Evolutionary conservation across 1,140 invertebrate genomes (phyloP), one percentile per base, ranked within the genome.

Genomic region (Trichonephila inaurata): DNA sequence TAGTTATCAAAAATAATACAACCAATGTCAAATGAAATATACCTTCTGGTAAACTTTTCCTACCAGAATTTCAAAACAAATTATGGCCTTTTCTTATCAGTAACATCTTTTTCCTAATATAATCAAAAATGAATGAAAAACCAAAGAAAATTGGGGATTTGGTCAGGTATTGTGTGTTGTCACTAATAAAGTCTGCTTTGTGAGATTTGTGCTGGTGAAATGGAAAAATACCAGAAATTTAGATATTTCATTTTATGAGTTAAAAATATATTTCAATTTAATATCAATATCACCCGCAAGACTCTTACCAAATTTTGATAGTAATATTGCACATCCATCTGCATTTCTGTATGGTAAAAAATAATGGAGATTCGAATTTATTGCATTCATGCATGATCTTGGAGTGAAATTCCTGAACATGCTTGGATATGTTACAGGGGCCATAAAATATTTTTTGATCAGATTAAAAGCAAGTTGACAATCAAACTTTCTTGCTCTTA

Each of bases 401-500:
- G 92, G 92, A 85, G 40, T 82, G 60, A 88, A 93, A 44, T 93
- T 62, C 85, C 28, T 82, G 19, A 94, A 95, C 93, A 95, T 86
- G 64, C 94, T 83, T n/a, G 97, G 96, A 95, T 98, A 97, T 90
- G 97, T 96, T 62, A 97, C 97, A 44, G 97, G 96, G 95, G 98
- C 98, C 94, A 97, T 96, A 95, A 98, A 97, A 96, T 98, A 98
- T 94, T 97, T 97, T 66, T 97, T 97, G 94, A 98, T 96, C 66
- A 98, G 96, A 86, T 97, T 96, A 94, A 97, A 98, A 91, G 97
- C 97, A 92, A 98, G 97, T 94, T 97, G 97, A 16, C 97, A 97
- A 95, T 97, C 96, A 95, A 98, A 98, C 96, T 98, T 98, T 94
- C 97, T 96, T 21, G 98, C 98, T 95, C 97, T 97, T 62, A 99